Evolutionary conservation across 64 coral and sea anemone genomes (phyloP), one percentile per base, ranked within the genome.

Genomic region (Orbicella faveolata): DNA sequence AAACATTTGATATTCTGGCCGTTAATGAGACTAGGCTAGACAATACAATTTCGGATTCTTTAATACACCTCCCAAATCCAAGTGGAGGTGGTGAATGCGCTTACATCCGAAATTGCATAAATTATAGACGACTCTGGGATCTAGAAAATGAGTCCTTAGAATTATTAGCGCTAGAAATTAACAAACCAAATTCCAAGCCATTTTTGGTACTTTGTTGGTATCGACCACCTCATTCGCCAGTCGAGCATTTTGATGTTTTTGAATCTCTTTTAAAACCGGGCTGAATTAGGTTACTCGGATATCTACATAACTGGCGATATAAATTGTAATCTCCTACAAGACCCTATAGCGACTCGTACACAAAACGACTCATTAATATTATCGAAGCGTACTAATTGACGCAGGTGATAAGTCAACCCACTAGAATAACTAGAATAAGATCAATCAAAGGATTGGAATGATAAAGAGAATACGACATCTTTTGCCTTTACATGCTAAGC

Each of bases 291-390:
- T 20, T 78, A 34, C 54, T 52, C 8, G 57, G 52, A 89, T 34
- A 62, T 77, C 34, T 78, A 89, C 57, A 89, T 77, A n/a, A 55
- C 61, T 23, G 87, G 73, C 61, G 87, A 89, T 36, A 63, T 89
- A 63, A 89, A 89, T 77, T 89, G 87, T 76, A 74, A 89, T 52
- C 20, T 76, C n/a, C n/a, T 61, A 52, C 14, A 13, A 52, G 18
- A 37, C 33, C 21, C 23, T 11, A 16, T 30, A 30, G 12, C 7
- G 30, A 41, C 12, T 87, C 34, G 15, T 36, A 87, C 41, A 87
- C 83, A n/a, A 83, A 7, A 18, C 9, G 21, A 2, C 75, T 77
- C 3, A 23, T 37, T 2, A 23, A 77, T 30, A 77, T 77, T 65
- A 18, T 15, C 6, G 0, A 75, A 30, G n/a, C 33, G 2, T 75